Evolutionary conservation across 2,113 vertebrate genomes (phyloP).

Genomic region (Cololabis saira): DNA sequence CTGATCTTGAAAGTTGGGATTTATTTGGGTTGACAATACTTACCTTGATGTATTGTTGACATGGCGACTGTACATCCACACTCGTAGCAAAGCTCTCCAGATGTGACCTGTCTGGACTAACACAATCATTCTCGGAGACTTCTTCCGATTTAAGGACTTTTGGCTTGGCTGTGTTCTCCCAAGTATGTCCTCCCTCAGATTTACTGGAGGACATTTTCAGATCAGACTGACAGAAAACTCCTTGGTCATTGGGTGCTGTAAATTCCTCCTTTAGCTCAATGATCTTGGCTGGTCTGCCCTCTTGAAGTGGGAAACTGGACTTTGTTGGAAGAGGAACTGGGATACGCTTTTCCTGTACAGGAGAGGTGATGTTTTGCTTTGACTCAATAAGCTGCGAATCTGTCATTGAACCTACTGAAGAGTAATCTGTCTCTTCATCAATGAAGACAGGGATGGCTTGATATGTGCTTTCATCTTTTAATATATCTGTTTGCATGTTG

Average conservation of each 20-base stretch:
- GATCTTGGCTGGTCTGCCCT: constrained; percentile 52
- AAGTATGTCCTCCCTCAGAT: constrained; percentile 31
- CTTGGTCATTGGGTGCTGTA: neutral
- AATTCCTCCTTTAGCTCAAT: constrained; percentile 74
- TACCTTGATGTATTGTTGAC: constrained; percentile 30
- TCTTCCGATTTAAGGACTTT: constrained; percentile 75
- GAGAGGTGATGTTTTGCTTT: neutral
- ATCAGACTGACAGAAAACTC: constrained; percentile 21
- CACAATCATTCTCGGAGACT: constrained; percentile 59
- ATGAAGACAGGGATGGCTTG: constrained; percentile 58
- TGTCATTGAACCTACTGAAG: constrained; percentile 20
- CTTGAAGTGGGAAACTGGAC: constrained; percentile 18
- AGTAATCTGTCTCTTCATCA: constrained; percentile 45
- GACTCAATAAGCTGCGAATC: constrained; percentile 9
- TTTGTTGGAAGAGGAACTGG: constrained; percentile 15
- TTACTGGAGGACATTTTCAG: constrained; percentile 43
- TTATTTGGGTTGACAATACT: constrained; percentile 46
- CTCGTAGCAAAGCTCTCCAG: constrained; percentile 76
- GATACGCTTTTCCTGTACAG: neutral
- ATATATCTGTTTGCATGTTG: constrained; percentile 4
- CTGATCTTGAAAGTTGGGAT: constrained; percentile 41
- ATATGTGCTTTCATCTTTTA: constrained; percentile 44
- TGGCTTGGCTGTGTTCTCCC: constrained; percentile 44
- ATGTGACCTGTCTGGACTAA: constrained; percentile 65
- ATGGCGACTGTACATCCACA: constrained; percentile 67